Conservation (phyloP, 2,113 vertebrate species). For the Chinchilla lanigera region DNA sequence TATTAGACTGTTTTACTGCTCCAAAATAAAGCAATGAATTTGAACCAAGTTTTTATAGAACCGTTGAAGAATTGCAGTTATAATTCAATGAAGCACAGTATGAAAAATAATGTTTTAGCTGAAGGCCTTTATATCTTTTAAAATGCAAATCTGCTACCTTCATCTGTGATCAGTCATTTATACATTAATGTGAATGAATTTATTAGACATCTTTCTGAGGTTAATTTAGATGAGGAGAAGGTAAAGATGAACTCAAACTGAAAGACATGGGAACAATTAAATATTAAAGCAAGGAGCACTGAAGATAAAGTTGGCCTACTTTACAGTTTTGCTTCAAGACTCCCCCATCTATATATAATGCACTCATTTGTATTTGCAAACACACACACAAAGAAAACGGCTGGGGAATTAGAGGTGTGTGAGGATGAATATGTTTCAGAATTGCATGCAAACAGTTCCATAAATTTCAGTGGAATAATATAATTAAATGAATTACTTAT, state of each 20-base stretch:
- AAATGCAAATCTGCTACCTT: conserved; percentile 75
- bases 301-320: neutral
- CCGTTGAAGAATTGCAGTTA: conserved; percentile 56
- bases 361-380: neutral
- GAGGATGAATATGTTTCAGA: conserved; percentile 12
- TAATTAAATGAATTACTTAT: conserved; percentile 43
- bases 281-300: neutral
- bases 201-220: conserved; percentile 70
- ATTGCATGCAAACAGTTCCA: neutral
- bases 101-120: conserved; percentile 78
- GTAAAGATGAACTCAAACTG: conserved; percentile 50
- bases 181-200: conserved; percentile 72
- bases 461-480: conserved; percentile 45
- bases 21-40: neutral
- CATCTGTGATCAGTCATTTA: conserved; percentile 74
- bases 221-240: conserved; percentile 64
- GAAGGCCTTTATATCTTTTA: conserved; percentile 73
- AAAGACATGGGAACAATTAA: conserved; percentile 11
- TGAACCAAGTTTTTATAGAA: conserved; percentile 45
- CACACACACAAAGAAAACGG: conserved; percentile 14
- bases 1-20: neutral
- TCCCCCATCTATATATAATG: neutral
- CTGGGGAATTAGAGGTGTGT: neutral
- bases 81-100: conserved; percentile 56
- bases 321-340: conserved; percentile 9